Conservation (phyloP, 2,888 invertebrate species). For the Apotomis capreana region DNA sequence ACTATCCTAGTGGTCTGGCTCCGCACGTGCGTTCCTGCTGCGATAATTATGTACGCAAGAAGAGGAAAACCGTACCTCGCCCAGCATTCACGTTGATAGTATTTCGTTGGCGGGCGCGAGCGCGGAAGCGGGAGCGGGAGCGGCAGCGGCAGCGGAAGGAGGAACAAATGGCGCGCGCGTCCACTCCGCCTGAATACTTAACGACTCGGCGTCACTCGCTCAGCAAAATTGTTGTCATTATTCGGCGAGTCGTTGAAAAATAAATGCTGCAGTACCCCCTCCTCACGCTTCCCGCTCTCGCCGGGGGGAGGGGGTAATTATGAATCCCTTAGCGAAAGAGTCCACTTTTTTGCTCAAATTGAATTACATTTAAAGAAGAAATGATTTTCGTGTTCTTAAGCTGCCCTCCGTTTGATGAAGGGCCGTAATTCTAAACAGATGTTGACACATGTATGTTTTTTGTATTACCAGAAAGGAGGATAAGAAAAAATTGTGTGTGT, state of each 20-base stretch:
- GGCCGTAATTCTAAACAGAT: conserved; percentile 24
- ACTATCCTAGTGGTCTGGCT: too few species aligned
- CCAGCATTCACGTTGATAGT: too few species aligned
- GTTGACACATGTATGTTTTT: conserved; percentile 15
- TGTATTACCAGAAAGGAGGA: conserved; percentile 5
- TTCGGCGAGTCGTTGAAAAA: conserved; percentile 36
- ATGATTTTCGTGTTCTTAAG: conserved; percentile 39
- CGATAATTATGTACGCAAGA: too few species aligned
- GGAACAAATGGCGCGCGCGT: conserved; percentile 6
- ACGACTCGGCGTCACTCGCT: conserved; percentile 6
- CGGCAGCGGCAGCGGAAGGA: too few species aligned
- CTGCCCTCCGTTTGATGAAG: conserved; percentile 11
- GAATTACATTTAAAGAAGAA: conserved; percentile 41
- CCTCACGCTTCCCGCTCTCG: not conserved
- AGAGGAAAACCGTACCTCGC: too few species aligned
- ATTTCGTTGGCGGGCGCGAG: too few species aligned
- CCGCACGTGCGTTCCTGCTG: too few species aligned
- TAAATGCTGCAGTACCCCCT: conserved; percentile 38
- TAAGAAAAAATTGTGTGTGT: too few species aligned
- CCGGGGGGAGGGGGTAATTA: conserved; percentile 28
- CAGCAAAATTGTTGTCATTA: conserved; percentile 36
- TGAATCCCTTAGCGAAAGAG: conserved; percentile 39
- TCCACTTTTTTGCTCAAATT: conserved; percentile 38
- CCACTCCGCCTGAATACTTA: conserved; percentile 20
- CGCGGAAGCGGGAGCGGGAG: not conserved